phyloP scores from a whole-genome alignment of 1,140 invertebrate species.

The Drosophila trapezifrons region DNA sequence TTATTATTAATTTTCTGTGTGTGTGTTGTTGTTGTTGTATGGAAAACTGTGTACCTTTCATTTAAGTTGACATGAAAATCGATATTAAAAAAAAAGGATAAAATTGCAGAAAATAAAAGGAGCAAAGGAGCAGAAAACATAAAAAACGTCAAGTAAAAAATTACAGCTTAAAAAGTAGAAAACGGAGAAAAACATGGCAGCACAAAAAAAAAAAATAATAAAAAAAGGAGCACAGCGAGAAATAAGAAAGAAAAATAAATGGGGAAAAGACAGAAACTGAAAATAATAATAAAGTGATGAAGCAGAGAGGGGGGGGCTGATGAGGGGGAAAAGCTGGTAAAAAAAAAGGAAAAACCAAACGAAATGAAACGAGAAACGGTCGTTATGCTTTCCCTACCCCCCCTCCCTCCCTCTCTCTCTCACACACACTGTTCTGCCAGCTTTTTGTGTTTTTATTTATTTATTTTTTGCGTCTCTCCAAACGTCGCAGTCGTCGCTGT shows the following conservation, averaged over 20 bases:
- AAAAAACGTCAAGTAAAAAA: conserved; percentile 79
- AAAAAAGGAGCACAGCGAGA: conserved; percentile 32
- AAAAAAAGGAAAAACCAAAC: conserved; percentile 41
- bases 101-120: conserved; percentile 62
- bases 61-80: conserved; percentile 83
- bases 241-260: conserved; percentile 49
- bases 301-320: not conserved
- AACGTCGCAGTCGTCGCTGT: conserved; percentile 57
- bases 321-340: conserved; percentile 45
- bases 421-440: conserved; percentile 55
- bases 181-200: conserved; percentile 40
- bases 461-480: conserved; percentile 49
- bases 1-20: conserved; percentile 5
- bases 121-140: conserved; percentile 52
- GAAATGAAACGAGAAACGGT: conserved; percentile 72
- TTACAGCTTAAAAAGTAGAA: conserved; percentile 77
- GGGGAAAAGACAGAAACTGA: conserved; percentile 76
- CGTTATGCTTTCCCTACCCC: conserved; percentile 73
- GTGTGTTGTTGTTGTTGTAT: conserved; percentile 33
- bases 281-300: conserved; percentile 76
- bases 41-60: conserved; percentile 81
- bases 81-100: conserved; percentile 78
- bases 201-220: conserved; percentile 65
- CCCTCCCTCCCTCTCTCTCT: conserved; percentile 7
- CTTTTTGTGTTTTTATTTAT: conserved; percentile 81